Percentiles rank a stretch among this genome's conserved stretches.
Evolutionary conservation across 2,888 invertebrate species (phyloP).

Genomic region (Drosophila nigricruria): DNA sequence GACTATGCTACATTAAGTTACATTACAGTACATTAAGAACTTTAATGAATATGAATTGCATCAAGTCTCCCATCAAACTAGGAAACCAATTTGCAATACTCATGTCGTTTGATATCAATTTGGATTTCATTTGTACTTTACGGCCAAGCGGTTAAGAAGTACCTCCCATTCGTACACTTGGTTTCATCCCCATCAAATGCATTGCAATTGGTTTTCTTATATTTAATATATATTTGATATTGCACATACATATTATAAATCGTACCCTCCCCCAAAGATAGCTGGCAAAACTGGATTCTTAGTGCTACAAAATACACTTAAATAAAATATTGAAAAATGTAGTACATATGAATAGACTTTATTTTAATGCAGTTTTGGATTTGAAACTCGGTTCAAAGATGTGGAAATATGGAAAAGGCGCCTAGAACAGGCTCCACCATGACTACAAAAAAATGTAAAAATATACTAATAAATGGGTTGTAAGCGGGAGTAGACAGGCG

Average conservation of each 20-base stretch:
- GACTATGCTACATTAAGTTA: constrained; percentile 15
- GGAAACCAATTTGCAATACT: too few relatives aligned
- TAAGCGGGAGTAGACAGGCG: constrained; percentile 38
- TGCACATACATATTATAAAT: constrained; percentile 10
- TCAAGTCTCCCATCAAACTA: neutral
- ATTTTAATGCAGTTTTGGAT: constrained; percentile 58
- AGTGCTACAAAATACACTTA: neutral
- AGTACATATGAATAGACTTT: constrained; percentile 65
- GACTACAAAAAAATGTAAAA: constrained; percentile 45
- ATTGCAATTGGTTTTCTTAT: neutral
- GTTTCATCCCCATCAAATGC: neutral
- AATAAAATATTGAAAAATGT: constrained; percentile 12
- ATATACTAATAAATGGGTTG: constrained; percentile 37
- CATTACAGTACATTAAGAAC: too few relatives aligned
- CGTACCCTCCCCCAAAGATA: neutral
- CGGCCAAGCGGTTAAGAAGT: too few relatives aligned
- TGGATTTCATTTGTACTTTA: neutral
- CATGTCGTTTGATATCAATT: neutral
- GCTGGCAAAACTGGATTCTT: neutral
- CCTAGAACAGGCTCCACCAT: constrained; percentile 9
- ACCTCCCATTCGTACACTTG: neutral
- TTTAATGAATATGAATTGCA: neutral
- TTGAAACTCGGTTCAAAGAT: constrained; percentile 59
- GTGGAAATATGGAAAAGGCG: constrained; percentile 40
- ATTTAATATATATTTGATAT: constrained; percentile 2